phyloP scores from a whole-genome alignment of 2,797 vertebrate species.

The Acestrorhynchus altus region DNA sequence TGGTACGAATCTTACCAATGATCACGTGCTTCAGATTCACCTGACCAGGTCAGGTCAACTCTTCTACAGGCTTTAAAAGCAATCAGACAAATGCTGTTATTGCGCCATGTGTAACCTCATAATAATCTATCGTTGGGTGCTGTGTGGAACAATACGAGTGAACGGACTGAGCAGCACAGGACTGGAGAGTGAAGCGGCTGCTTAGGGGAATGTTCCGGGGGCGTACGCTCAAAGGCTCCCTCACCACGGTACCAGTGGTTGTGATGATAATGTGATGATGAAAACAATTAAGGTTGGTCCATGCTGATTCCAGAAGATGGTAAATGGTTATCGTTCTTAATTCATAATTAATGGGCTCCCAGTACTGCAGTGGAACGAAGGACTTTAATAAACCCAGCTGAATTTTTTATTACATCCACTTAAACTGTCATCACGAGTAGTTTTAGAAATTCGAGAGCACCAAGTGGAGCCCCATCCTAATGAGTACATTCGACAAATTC shows the following conservation, averaged over 20 bases:
- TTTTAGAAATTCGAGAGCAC: constrained; percentile 52
- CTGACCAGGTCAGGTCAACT: constrained; percentile 39
- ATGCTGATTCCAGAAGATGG: not conserved
- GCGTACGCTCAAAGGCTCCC: constrained; percentile 41
- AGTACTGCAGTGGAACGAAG: constrained; percentile 16
- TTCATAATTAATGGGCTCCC: not conserved
- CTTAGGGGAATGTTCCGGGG: constrained; percentile 27
- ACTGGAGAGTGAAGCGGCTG: constrained; percentile 35
- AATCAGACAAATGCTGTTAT: constrained; percentile 57
- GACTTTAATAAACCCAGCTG: constrained; percentile 51
- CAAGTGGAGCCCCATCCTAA: too few species aligned
- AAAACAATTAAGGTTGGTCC: not conserved
- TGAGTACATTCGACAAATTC: too few species aligned
- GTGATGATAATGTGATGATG: not conserved
- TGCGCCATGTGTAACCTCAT: constrained; percentile 53
- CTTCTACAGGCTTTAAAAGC: constrained; percentile 52
- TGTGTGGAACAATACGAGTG: constrained; percentile 16
- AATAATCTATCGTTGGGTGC: constrained; percentile 38
- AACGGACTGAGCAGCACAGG: constrained; percentile 25
- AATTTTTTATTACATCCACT: constrained; percentile 20
- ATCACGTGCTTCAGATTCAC: constrained; percentile 49
- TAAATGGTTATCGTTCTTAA: not conserved
- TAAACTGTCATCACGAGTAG: constrained; percentile 33
- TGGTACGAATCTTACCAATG: constrained; percentile 37
- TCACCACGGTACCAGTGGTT: constrained; percentile 47